These are phyloP conservation scores for Formica aserva DNA, from an alignment of 2,888 invertebrate species.

Conservation along the genomic window DNA sequence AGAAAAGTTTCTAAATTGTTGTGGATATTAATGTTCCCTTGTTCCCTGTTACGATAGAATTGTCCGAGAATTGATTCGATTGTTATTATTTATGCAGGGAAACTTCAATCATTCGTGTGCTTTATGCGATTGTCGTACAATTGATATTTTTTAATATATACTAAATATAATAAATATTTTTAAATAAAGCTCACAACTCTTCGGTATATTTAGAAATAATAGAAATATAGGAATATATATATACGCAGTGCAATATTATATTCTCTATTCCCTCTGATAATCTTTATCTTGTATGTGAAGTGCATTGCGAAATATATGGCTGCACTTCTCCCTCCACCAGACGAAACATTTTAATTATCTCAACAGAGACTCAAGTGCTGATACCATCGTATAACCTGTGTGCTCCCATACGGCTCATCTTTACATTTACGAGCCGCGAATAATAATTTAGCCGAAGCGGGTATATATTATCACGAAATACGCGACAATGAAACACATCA, in stretches of 20 bases:
- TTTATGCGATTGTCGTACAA: neutral
- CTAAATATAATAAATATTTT: neutral
- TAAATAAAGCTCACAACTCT: neutral
- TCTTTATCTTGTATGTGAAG: neutral
- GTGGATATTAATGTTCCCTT: conserved; percentile 52
- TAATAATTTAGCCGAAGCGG: neutral
- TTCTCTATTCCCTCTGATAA: conserved; percentile 7
- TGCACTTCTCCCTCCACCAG: conserved; percentile 4
- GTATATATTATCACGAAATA: conserved; percentile 4
- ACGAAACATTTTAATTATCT: conserved; percentile 53
- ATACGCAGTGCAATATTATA: neutral
- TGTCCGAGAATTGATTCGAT: conserved; percentile 63
- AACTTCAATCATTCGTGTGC: conserved; percentile 26
- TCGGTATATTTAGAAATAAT: neutral
- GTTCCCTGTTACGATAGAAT: conserved; percentile 54
- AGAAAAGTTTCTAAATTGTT: conserved; percentile 65
- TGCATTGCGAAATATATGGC: neutral
- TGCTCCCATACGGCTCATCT: neutral
- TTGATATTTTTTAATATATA: neutral
- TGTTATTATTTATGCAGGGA: conserved; percentile 61
- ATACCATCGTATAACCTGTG: conserved; percentile 16
- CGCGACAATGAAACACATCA: conserved; percentile 29
- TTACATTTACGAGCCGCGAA: conserved; percentile 22
- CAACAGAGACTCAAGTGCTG: conserved; percentile 28
- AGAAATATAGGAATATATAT: neutral